Base-by-base conservation (phyloP, 2,888 invertebrate genomes). In the Epistrophe grossulariae region DNA sequence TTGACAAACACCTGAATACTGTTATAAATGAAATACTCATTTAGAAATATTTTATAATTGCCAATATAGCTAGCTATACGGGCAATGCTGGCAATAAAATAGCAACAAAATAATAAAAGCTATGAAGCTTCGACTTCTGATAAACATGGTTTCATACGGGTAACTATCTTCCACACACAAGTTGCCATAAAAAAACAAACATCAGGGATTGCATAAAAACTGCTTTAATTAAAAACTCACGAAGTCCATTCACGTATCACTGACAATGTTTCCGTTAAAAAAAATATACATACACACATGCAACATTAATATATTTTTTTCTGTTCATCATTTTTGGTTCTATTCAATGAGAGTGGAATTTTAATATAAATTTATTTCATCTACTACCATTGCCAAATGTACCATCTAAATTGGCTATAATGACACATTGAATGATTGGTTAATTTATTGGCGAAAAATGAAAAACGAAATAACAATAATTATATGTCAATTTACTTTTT, bases 241-340 rank as follows among this genome's bases (percentile, higher is more conserved):
- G 70, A 28, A 85, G 73, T 85, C 85, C 62, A 64, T 82, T 85
- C 85, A 82, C 85, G 85, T 82, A 74, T 82, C 62, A 82, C 48
- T 73, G 85, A 64, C 85, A 85, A 82, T 85, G 82, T 85, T 85
- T 85, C 85, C 85, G 85, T 85, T 85, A 85, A 85, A 81, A 71
- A 81, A 71, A n/a, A n/a, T 2, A 55, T 24, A 40, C n/a, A 68
- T 8, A 55, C 10, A 28, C 24, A 68, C 6, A 3, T 13, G 50
- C 40, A 38, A 40, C 40, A 45, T 28, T 45, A 24, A 11, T n/a
- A 15, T 43, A 15, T 43, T 43, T 76, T 77, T 57, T 43, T 68
- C 17, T 38, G n/a, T 11, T 4, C 15, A 35, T 28, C 4, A 40
- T 70, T 52, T 74, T 80, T 48, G 28, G 48, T 79, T 73, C 73